Percentiles rank a stretch among this genome's conserved stretches.
These are phyloP conservation scores for Acronicta alni DNA, from an alignment of 2,888 invertebrate species.

Conservation along the genomic window DNA sequence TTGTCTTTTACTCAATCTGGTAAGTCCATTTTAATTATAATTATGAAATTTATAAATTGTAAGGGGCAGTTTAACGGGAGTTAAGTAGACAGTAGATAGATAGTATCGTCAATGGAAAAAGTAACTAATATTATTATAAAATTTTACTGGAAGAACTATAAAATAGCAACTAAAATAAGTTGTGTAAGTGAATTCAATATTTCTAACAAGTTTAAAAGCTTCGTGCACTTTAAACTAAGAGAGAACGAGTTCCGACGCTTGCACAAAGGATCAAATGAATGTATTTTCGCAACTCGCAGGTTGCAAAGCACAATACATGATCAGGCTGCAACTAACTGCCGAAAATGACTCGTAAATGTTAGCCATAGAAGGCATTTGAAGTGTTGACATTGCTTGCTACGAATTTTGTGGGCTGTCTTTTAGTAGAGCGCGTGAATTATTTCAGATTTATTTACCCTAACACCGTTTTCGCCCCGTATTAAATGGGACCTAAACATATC, in stretches of 20 bases:
- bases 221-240: conserved; percentile 20
- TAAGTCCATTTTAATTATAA: no score
- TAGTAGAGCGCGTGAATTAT: background rate
- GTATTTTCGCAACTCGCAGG: conserved; percentile 24
- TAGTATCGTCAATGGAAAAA: no score
- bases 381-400: background rate
- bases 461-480: no score
- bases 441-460: no score
- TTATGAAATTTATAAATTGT: no score
- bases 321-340: conserved; percentile 41
- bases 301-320: conserved; percentile 40
- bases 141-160: no score
- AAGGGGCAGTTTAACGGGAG: no score
- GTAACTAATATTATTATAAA: no score
- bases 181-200: conserved; percentile 1
- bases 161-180: background rate
- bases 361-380: conserved; percentile 12
- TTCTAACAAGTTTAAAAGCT: conserved; percentile 22
- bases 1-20: no score
- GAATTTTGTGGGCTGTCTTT: background rate
- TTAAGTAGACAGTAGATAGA: no score
- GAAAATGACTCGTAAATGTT: conserved; percentile 16
- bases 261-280: conserved; percentile 43
- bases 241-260: conserved; percentile 22
- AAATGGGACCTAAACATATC: no score